phyloP scores from a whole-genome alignment of 2,113 vertebrate species.

The Melozone crissalis region DNA sequence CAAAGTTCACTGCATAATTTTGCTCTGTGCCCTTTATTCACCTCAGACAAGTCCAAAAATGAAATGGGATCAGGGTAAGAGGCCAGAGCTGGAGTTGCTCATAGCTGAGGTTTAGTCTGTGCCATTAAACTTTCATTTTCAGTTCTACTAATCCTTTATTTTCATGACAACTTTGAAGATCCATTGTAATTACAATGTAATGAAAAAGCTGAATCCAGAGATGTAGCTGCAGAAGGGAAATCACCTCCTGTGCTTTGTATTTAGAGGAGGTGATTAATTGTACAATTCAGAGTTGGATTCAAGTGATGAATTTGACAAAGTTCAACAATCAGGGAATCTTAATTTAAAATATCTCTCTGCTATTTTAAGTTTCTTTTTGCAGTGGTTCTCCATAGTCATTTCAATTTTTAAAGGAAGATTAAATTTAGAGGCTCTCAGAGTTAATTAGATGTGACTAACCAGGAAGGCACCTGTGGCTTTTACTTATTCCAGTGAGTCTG shows the following conservation, averaged over 20 bases:
- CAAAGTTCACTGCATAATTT: background rate
- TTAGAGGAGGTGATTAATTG: constrained; percentile 6
- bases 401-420: background rate
- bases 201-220: constrained; percentile 16
- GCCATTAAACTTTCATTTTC: background rate
- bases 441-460: background rate
- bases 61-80: background rate
- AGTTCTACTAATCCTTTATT: background rate
- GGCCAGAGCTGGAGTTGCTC: background rate
- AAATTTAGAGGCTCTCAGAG: background rate
- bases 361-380: constrained; percentile 3
- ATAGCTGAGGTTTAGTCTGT: background rate
- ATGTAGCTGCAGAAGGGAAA: background rate
- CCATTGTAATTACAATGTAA: background rate
- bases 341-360: background rate
- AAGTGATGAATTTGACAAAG: background rate
- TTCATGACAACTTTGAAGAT: background rate
- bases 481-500: background rate
- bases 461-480: background rate
- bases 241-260: background rate
- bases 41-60: background rate
- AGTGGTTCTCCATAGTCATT: background rate
- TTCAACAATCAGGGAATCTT: background rate
- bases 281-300: background rate
- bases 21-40: background rate